Percentiles rank a stretch among this genome's conserved stretches.
phyloP scores from a whole-genome alignment of 2,113 vertebrate species.

The Strix uralensis region DNA sequence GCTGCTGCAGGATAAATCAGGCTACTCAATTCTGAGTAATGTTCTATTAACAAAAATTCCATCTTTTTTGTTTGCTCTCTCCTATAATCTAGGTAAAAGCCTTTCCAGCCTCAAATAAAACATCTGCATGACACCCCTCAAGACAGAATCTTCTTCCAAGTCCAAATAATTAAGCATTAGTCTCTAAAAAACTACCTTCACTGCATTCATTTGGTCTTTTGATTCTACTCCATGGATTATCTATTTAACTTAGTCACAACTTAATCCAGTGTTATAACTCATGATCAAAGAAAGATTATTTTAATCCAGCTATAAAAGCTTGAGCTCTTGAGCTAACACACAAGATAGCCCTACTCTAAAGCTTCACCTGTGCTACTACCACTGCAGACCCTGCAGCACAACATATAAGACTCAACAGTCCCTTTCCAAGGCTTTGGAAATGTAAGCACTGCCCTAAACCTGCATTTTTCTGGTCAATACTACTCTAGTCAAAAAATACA shows the following conservation, averaged over 20 bases:
- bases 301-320: conserved; percentile 1
- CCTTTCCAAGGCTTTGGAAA: not conserved
- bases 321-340: not conserved
- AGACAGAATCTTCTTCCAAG: not conserved
- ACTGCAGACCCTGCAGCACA: not conserved
- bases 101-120: not conserved
- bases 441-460: not conserved
- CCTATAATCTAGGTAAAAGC: not conserved
- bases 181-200: not conserved
- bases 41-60: not conserved
- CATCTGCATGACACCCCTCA: not conserved
- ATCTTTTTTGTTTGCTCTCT: not conserved
- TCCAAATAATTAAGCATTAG: not conserved
- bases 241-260: not conserved
- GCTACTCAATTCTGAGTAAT: not conserved
- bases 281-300: not conserved
- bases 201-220: not conserved
- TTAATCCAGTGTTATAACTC: not conserved
- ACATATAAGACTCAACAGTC: not conserved
- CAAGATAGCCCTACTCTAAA: not conserved
- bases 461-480: not conserved
- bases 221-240: not conserved
- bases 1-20: not conserved
- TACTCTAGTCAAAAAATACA: not conserved
- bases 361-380: not conserved